Evolutionary conservation across 1,140 invertebrate species (phyloP).

Genomic region (Physella acuta): DNA sequence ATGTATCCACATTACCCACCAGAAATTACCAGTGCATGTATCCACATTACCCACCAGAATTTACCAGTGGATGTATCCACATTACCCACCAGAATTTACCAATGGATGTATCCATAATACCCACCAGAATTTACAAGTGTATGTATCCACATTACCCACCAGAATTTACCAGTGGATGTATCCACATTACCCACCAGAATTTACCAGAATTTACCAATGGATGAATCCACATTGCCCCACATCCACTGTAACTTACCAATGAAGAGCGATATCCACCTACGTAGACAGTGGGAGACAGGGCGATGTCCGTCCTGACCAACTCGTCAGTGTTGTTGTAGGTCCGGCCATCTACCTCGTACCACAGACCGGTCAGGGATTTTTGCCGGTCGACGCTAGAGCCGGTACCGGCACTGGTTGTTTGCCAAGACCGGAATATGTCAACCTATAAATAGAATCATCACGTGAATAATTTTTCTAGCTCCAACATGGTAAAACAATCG

Average conservation of each 20-base stretch:
- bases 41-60: no score
- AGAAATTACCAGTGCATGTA: no score
- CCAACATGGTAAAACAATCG: background rate
- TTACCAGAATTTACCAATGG: background rate
- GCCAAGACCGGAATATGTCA: background rate
- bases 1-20: no score
- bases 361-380: background rate
- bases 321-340: background rate
- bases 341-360: background rate
- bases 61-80: background rate
- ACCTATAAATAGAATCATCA: background rate
- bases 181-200: background rate
- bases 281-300: background rate
- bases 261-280: slow-evolving; percentile 1
- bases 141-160: background rate
- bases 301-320: background rate
- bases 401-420: background rate
- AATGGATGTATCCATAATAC: background rate
- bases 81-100: background rate
- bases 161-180: background rate
- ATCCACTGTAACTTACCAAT: background rate
- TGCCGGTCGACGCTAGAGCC: background rate
- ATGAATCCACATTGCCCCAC: background rate
- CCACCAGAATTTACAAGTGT: background rate
- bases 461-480: background rate